Conservation (phyloP, 2,888 invertebrate species). For the Chaetogeoica ovagalla region DNA sequence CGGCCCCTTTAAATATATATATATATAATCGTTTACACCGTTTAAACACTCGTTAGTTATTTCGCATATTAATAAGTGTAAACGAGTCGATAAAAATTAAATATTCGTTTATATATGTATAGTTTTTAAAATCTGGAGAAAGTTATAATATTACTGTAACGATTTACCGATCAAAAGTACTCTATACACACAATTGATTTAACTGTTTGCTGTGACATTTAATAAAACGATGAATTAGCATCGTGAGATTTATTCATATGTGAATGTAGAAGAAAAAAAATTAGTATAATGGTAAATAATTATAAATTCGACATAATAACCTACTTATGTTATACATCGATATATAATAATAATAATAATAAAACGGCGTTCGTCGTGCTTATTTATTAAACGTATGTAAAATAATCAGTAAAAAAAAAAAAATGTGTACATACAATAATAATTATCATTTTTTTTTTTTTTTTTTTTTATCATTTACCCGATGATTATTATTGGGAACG, state of each 20-base stretch:
- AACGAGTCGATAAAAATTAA: neutral
- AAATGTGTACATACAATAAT: too few species aligned
- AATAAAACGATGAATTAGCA: neutral
- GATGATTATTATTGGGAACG: too few species aligned
- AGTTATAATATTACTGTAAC: neutral
- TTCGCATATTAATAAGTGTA: neutral
- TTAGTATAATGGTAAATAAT: neutral
- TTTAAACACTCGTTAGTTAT: neutral
- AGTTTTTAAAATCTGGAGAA: neutral
- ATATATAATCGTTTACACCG: neutral
- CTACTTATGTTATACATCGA: neutral
- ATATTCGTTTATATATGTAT: too few species aligned
- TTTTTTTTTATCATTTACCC: too few species aligned
- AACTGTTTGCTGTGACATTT: neutral
- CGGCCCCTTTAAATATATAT: neutral
- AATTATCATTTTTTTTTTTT: too few species aligned
- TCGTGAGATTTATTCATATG: neutral
- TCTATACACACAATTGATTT: neutral
- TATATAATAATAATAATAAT: neutral
- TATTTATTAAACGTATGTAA: too few species aligned
- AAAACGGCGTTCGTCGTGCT: neutral
- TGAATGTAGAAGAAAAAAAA: neutral
- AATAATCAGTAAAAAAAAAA: too few species aligned
- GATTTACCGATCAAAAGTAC: neutral
- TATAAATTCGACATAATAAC: slow-evolving; percentile 5